Conservation (phyloP, 2,797 vertebrate genomes). For the Sebastes dallii region DNA sequence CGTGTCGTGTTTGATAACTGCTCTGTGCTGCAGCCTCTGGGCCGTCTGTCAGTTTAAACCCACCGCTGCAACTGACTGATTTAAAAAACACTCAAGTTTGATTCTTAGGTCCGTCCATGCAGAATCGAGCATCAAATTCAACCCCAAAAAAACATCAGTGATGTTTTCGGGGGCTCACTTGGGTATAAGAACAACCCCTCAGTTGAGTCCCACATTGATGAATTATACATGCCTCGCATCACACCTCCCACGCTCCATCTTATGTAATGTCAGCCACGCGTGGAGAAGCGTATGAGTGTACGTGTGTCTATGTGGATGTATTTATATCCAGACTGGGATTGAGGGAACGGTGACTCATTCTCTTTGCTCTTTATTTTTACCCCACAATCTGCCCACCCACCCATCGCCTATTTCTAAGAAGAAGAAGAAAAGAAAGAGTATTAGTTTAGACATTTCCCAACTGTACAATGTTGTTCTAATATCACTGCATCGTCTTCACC, state of each 20-base stretch:
- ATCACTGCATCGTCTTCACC: slow-evolving; percentile 15
- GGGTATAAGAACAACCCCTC: slow-evolving; percentile 41
- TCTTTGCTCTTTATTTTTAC: slow-evolving; percentile 78
- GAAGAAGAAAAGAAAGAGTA: slow-evolving; percentile 21
- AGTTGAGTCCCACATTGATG: slow-evolving; percentile 63
- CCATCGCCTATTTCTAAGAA: slow-evolving; percentile 34
- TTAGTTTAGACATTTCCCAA: slow-evolving; percentile 53
- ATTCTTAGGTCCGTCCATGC: neutral
- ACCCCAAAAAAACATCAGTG: neutral
- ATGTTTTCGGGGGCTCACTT: slow-evolving; percentile 12
- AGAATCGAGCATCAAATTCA: slow-evolving; percentile 3
- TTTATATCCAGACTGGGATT: slow-evolving; percentile 78
- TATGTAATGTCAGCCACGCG: slow-evolving; percentile 76
- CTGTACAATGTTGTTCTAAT: slow-evolving; percentile 23
- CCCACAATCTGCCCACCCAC: slow-evolving; percentile 65
- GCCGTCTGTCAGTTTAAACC: slow-evolving; percentile 22
- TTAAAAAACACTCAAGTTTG: neutral
- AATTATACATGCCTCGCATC: slow-evolving; percentile 74
- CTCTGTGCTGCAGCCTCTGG: neutral
- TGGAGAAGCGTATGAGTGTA: slow-evolving; percentile 60
- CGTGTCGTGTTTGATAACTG: slow-evolving; percentile 17
- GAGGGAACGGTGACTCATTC: slow-evolving; percentile 78
- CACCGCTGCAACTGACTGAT: neutral
- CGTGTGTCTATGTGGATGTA: slow-evolving; percentile 63
- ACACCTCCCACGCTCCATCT: slow-evolving; percentile 73